Conservation (phyloP, 1,140 invertebrate genomes). For the Drosophila sp. region DNA sequence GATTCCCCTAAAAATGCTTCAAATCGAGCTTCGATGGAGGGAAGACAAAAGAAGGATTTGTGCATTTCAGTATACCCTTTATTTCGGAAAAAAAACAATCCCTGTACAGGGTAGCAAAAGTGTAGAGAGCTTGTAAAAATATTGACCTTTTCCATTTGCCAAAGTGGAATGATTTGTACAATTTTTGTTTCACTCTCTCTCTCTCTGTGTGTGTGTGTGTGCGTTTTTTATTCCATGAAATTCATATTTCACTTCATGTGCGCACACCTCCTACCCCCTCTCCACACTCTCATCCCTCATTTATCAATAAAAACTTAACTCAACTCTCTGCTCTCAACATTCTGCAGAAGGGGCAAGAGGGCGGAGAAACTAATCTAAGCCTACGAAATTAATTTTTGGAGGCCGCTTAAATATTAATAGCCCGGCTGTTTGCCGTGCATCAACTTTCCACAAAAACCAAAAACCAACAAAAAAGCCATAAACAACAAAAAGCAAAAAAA, state of each 20-base stretch:
- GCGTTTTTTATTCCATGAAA: background rate
- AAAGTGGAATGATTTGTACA: slow-evolving; percentile 11
- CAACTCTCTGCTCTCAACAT: background rate
- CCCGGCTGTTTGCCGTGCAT: slow-evolving; percentile 36
- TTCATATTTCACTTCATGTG: background rate
- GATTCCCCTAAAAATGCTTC: too few species aligned
- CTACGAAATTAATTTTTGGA: slow-evolving; percentile 55
- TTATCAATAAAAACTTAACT: slow-evolving; percentile 24
- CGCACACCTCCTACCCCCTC: slow-evolving; percentile 1
- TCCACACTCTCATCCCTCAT: slow-evolving; percentile 24
- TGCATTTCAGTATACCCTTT: background rate
- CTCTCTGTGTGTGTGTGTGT: background rate
- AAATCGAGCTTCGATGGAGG: too few species aligned
- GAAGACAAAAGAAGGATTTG: too few species aligned
- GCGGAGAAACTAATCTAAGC: slow-evolving; percentile 64
- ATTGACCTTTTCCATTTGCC: slow-evolving; percentile 12
- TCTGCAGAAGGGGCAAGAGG: too few species aligned
- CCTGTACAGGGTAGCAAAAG: background rate
- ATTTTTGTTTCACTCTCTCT: background rate
- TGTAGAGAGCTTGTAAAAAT: slow-evolving; percentile 12
- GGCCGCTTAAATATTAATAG: slow-evolving; percentile 74
- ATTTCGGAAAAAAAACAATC: background rate
- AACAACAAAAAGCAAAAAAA: background rate
- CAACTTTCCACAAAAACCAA: slow-evolving; percentile 44
- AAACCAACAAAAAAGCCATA: slow-evolving; percentile 18